These are phyloP conservation scores for Tragelaphus strepsiceros DNA, from an alignment of 2,113 vertebrate species.

Conservation along the genomic window DNA sequence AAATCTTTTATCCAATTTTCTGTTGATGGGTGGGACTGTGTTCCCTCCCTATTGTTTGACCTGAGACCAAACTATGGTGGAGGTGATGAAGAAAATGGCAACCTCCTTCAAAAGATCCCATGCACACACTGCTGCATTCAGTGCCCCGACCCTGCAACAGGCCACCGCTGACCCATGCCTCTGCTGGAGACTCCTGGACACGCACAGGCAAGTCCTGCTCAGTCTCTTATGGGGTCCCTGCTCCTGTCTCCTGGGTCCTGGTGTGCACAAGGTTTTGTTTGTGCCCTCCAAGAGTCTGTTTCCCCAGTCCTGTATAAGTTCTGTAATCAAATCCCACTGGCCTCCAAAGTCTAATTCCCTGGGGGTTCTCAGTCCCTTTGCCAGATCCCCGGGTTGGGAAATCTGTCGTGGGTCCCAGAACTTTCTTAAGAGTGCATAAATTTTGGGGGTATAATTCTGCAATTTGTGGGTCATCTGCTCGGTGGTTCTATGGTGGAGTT, in stretches of 20 bases:
- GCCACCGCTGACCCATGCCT: neutral
- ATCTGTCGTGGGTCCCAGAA: neutral
- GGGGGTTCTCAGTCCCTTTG: neutral
- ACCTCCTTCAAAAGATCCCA: neutral
- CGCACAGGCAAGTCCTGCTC: neutral
- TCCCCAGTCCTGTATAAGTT: neutral
- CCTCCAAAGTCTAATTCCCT: neutral
- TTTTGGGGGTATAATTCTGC: neutral
- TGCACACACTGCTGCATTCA: neutral
- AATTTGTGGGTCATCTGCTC: neutral
- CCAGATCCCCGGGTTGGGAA: neutral
- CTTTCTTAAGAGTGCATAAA: neutral
- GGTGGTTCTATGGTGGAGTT: neutral
- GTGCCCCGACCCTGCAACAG: neutral
- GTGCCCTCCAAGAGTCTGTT: neutral
- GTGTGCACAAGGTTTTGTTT: neutral
- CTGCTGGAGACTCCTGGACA: neutral
- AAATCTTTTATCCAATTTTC: neutral
- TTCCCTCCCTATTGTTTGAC: neutral
- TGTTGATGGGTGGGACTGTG: neutral
- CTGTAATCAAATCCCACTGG: neutral
- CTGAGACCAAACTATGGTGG: neutral
- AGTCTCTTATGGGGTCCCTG: neutral
- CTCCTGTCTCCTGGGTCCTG: neutral
- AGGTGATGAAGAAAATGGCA: fast-evolving